These are phyloP conservation scores for Euphydryas editha DNA, from an alignment of 2,888 invertebrate species.

Conservation along the genomic window DNA sequence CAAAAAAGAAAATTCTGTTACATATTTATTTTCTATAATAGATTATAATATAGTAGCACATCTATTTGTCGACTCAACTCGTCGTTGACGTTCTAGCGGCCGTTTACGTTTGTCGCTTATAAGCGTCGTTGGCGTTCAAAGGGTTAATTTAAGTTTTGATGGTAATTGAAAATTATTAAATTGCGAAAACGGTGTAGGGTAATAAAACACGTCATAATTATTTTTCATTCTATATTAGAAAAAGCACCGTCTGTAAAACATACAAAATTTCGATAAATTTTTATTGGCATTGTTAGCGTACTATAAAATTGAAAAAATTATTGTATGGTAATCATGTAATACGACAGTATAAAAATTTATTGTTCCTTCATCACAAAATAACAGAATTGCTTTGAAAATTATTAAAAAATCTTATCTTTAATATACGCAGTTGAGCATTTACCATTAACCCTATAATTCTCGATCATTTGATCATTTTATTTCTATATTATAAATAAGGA, in stretches of 20 bases:
- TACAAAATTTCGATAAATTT: slow-evolving; percentile 77
- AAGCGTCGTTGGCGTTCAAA: too few relatives aligned
- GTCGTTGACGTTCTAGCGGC: too few relatives aligned
- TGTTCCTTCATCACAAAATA: slow-evolving; percentile 50
- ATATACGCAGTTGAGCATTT: slow-evolving; percentile 72
- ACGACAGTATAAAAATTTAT: slow-evolving; percentile 70
- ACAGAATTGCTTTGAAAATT: slow-evolving; percentile 41
- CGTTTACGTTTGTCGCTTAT: too few relatives aligned
- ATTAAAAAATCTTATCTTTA: slow-evolving; percentile 46
- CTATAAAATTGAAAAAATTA: slow-evolving; percentile 74
- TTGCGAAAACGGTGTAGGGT: not conserved
- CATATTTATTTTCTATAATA: too few relatives aligned
- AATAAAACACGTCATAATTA: slow-evolving; percentile 40
- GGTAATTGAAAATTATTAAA: too few relatives aligned
- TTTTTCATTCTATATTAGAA: slow-evolving; percentile 72
- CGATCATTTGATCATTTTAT: slow-evolving; percentile 28
- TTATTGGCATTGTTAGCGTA: slow-evolving; percentile 74
- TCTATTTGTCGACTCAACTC: too few relatives aligned
- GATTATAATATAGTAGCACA: too few relatives aligned
- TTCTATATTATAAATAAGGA: slow-evolving; percentile 24
- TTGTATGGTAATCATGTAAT: slow-evolving; percentile 55
- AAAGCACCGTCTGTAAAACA: slow-evolving; percentile 83
- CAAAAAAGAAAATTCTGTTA: too few relatives aligned
- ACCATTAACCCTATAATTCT: slow-evolving; percentile 52
- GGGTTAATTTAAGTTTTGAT: too few relatives aligned